Base-by-base conservation (phyloP, 2,888 invertebrate species). In the Andricus curvator region DNA sequence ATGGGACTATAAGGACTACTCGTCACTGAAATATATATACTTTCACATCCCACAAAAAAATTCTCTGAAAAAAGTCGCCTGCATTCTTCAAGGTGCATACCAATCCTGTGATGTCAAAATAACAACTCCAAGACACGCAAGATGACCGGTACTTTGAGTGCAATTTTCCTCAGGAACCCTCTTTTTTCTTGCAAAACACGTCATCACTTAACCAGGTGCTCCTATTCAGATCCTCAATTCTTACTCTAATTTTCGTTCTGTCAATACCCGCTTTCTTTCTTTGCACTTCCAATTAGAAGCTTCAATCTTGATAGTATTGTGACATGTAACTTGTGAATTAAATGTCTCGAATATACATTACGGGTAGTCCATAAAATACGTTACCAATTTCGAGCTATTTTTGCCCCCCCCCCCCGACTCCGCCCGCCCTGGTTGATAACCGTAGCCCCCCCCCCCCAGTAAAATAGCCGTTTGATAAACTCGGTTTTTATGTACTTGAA, bases 151-250 rank as follows among this genome's bases (percentile, higher is more conserved):
- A 51, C 44, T n/a, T 11, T 66, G 41, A n/a, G n/a, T 41, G 48
- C 48, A 70, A 25, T 70, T 29, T 51, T 51, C 48, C 13, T 62
- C 51, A 48, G 4, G 33, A 74, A 37, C 74, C 33, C n/a, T 60
- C 33, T 56, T 33, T 74, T 74, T 74, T 56, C 56, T 60, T 74
- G 33, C 15, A 74, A 74, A 56, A 56, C n/a, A 51, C 56, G 74
- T 74, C 74, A 33, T 74, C 74, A 74, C 33, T 74, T 74, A 33
- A 56, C 37, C 74, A 56, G 56, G 51, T 33, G 74, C 56, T 41
- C 41, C 41, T 67, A 67, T 70, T 70, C 20, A 9, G 20, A 48
- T 70, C 20, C 8, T 13, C 33, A 11, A 74, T 74, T n/a, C 41
- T 41, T 41, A 41, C 22, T n/a, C 1, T 2, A 41, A 67, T 67